Base-by-base conservation (phyloP, 2,888 invertebrate genomes). In the Trachelus stipa region DNA sequence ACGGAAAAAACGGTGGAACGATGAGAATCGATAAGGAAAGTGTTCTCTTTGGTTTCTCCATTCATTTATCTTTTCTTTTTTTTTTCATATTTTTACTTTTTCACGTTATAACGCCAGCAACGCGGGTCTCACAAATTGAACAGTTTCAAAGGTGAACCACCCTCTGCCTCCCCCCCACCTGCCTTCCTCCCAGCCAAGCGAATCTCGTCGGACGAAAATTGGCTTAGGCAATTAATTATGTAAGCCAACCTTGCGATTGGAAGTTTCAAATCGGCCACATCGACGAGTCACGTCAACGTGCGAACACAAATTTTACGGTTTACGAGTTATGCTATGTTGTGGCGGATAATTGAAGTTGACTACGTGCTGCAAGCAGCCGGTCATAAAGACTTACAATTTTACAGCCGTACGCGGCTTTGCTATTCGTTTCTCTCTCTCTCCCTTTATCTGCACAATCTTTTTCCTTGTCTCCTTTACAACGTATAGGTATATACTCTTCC, bases 181-280 rank as follows among this genome's bases (percentile, higher is more conserved):
- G 37, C 37, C 15, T 15, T 4, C 37, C 37, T 4, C 37, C 37
- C 6, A 15, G 6, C 4, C 56, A 2, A 15, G 23, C 9, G 56
- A 23, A 56, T 9, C 56, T 23, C 23, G 56, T 9, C 23, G 56
- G 56, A 56, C 2, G 56, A 56, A 56, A 56, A 56, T 56, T 56
- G 56, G 56, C 56, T 56, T 9, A 23, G 56, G 56, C 73, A 68
- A 77, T 74, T 75, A 78, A 78, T 78, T 78, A 78, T 78, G 71
- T 71, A 78, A 78, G 75, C 78, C 34, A 35, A 68, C 33, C 75
- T 71, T 23, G 34, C 23, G 73, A 75, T 75, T 78, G 33, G 75
- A 69, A 73, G 15, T 31, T 69, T 33, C 73, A 73, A 33, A 71
- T 73, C 35, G 35, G 69, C 33, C 69, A 11, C 9, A n/a, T n/a